phyloP scores from a whole-genome alignment of 2,888 invertebrate genomes.

The Euclidia mi region DNA sequence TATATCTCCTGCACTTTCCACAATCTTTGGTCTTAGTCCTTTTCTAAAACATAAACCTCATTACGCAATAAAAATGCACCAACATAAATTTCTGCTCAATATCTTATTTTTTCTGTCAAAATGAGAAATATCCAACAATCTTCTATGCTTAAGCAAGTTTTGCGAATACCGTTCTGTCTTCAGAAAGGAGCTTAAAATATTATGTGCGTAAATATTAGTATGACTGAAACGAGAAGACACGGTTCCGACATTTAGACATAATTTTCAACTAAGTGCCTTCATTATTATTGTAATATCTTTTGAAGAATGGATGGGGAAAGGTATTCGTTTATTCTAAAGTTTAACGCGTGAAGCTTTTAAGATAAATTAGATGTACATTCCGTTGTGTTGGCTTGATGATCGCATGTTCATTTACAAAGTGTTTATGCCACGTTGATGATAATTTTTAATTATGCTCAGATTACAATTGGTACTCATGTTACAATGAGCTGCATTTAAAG shows the following conservation, averaged over 20 bases:
- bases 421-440: no score
- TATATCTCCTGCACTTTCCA: no score
- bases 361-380: conserved; percentile 1
- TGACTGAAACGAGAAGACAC: conserved; percentile 29
- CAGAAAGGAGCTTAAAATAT: conserved; percentile 47
- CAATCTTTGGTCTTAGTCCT: no score
- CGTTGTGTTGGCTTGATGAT: no score
- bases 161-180: conserved; percentile 33
- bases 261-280: conserved; percentile 43
- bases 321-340: conserved; percentile 6
- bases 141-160: conserved; percentile 41
- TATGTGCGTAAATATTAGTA: conserved; percentile 50
- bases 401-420: no score
- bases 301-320: conserved; percentile 12
- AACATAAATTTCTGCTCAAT: no score
- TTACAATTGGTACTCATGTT: no score
- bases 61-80: no score
- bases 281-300: conserved; percentile 9
- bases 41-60: no score
- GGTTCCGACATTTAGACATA: conserved; percentile 33
- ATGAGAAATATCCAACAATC: conserved; percentile 34
- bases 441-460: no score
- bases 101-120: neutral
- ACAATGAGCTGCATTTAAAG: no score
- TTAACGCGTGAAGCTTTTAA: conserved; percentile 7